Conservation (phyloP, 2,888 invertebrate genomes). For the Lasius fuliginosus region DNA sequence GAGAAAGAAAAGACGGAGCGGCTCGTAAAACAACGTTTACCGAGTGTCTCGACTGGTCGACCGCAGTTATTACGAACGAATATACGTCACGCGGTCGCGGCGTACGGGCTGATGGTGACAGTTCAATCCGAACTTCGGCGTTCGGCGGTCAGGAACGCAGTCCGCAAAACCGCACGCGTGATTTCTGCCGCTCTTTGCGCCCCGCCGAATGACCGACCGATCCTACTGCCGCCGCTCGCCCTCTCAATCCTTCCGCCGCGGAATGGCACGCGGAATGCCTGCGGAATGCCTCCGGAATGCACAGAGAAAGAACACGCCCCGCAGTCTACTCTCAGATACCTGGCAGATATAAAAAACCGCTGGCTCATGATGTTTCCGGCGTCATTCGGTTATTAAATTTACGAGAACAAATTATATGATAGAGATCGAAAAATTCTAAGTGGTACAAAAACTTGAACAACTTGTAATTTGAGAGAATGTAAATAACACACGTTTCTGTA, state of each 20-base stretch:
- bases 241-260: slow-evolving; percentile 44
- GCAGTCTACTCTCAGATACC: slow-evolving; percentile 9
- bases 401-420: slow-evolving; percentile 3
- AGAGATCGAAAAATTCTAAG: not conserved
- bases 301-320: slow-evolving; percentile 29
- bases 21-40: slow-evolving; percentile 77
- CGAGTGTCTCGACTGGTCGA: slow-evolving; percentile 79
- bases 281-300: slow-evolving; percentile 40
- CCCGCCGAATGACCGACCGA: slow-evolving; percentile 60
- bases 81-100: slow-evolving; percentile 79
- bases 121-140: slow-evolving; percentile 86
- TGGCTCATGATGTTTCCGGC: no score
- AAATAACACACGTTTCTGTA: not conserved
- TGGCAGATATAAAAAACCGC: slow-evolving; percentile 9
- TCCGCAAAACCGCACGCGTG: slow-evolving; percentile 85
- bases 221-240: slow-evolving; percentile 39
- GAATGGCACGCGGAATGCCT: slow-evolving; percentile 35
- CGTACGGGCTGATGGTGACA: slow-evolving; percentile 85
- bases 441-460: not conserved
- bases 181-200: slow-evolving; percentile 83
- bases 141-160: slow-evolving; percentile 85
- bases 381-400: slow-evolving; percentile 13
- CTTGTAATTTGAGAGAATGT: not conserved
- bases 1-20: slow-evolving; percentile 40
- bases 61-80: slow-evolving; percentile 84